phyloP scores from a whole-genome alignment of 2,888 invertebrate species.

The Apantesis nais region DNA sequence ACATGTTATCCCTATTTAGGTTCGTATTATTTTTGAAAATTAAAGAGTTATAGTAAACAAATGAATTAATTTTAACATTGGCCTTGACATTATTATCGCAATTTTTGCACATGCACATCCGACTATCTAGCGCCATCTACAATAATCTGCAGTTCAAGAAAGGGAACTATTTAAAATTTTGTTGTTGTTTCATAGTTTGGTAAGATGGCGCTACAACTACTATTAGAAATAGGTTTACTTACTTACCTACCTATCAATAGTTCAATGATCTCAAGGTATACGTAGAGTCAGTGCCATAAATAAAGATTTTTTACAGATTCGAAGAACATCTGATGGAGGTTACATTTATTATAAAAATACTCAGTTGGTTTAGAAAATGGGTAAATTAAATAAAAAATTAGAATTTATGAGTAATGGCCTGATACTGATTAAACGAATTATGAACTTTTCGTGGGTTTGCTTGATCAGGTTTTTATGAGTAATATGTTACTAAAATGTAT shows the following conservation, averaged over 20 bases:
- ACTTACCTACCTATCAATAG: slow-evolving; percentile 51
- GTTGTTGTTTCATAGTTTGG: slow-evolving; percentile 29
- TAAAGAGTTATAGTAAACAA: slow-evolving; percentile 23
- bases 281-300: slow-evolving; percentile 46
- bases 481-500: no score
- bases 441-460: not conserved
- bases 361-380: not conserved
- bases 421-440: not conserved
- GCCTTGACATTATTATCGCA: slow-evolving; percentile 81
- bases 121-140: slow-evolving; percentile 57
- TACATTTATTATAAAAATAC: not conserved
- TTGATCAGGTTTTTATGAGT: not conserved
- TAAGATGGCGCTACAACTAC: slow-evolving; percentile 65
- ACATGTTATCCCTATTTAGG: slow-evolving; percentile 11
- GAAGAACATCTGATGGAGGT: not conserved
- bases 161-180: slow-evolving; percentile 31
- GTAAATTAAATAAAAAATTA: not conserved
- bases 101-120: slow-evolving; percentile 70
- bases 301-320: slow-evolving; percentile 31
- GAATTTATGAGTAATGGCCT: not conserved
- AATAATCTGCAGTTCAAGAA: slow-evolving; percentile 21
- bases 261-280: slow-evolving; percentile 60
- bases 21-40: slow-evolving; percentile 22
- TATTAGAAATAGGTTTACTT: slow-evolving; percentile 48
- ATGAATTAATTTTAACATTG: slow-evolving; percentile 61